These are phyloP conservation scores for Muscicapa striata DNA, from an alignment of 2,797 vertebrate species.

Conservation along the genomic window DNA sequence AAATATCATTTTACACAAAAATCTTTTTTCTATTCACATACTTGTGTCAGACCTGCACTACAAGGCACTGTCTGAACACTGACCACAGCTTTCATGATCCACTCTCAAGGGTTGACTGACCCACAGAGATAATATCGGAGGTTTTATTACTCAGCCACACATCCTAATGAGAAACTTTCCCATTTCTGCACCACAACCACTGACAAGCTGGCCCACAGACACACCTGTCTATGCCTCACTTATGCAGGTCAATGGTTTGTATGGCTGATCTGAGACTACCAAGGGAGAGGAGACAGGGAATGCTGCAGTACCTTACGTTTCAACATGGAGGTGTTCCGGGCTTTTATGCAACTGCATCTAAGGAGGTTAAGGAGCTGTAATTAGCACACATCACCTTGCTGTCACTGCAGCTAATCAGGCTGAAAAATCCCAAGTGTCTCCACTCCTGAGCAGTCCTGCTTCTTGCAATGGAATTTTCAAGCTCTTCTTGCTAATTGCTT, in stretches of 20 bases:
- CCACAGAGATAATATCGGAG: conserved; percentile 13
- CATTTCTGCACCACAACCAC: conserved; percentile 6
- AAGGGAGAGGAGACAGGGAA: not conserved
- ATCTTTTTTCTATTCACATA: not conserved
- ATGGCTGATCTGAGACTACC: not conserved
- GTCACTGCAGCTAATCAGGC: conserved; percentile 28
- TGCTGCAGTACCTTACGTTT: not conserved
- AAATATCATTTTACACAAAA: not conserved
- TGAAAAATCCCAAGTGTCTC: conserved; percentile 56
- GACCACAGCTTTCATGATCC: not conserved
- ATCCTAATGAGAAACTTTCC: conserved; percentile 44
- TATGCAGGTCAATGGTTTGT: not conserved
- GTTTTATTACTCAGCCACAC: conserved; percentile 13
- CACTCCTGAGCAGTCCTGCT: conserved; percentile 26
- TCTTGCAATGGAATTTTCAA: conserved; percentile 43
- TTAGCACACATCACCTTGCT: conserved; percentile 47
- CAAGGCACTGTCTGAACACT: not conserved
- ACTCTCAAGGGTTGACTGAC: not conserved
- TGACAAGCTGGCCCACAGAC: conserved; percentile 5
- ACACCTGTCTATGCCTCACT: conserved; percentile 48
- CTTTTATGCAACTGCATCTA: conserved; percentile 54
- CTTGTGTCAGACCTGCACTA: not conserved
- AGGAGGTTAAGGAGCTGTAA: conserved; percentile 55
- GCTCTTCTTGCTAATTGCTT: conserved; percentile 42
- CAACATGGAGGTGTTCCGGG: not conserved